These are phyloP conservation scores for Clarias macrocephalus DNA, from an alignment of 2,113 vertebrate genomes.

Conservation along the genomic window DNA sequence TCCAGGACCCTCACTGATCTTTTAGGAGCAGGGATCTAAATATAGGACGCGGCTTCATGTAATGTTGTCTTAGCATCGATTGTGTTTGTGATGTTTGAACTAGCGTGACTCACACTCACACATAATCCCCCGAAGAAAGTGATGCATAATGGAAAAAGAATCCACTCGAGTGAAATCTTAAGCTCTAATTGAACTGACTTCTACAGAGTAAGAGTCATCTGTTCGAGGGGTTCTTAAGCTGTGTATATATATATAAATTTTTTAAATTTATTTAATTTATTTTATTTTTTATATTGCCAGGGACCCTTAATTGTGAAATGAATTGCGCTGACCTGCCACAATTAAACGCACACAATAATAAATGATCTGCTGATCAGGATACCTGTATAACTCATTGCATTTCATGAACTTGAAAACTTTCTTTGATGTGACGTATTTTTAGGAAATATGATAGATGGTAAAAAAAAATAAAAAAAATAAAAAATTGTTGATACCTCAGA, in stretches of 20 bases:
- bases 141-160: conserved; percentile 24
- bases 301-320: neutral
- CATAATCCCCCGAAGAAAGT: conserved; percentile 9
- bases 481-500: neutral
- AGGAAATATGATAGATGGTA: neutral
- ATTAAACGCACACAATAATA: neutral
- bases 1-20: neutral
- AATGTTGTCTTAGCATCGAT: conserved; percentile 26
- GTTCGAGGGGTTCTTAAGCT: neutral
- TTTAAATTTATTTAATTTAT: no score
- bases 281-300: neutral
- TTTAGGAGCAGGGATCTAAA: conserved; percentile 8
- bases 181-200: conserved; percentile 13
- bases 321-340: neutral
- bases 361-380: neutral
- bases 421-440: neutral
- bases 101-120: conserved; percentile 21
- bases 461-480: neutral
- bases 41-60: neutral
- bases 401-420: neutral
- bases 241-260: no score
- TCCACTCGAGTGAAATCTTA: neutral
- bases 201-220: neutral
- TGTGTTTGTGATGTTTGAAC: conserved; percentile 31
- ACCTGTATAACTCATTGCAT: neutral